These are phyloP conservation scores for Encarsia formosa DNA, from an alignment of 2,888 invertebrate species.

Conservation along the genomic window DNA sequence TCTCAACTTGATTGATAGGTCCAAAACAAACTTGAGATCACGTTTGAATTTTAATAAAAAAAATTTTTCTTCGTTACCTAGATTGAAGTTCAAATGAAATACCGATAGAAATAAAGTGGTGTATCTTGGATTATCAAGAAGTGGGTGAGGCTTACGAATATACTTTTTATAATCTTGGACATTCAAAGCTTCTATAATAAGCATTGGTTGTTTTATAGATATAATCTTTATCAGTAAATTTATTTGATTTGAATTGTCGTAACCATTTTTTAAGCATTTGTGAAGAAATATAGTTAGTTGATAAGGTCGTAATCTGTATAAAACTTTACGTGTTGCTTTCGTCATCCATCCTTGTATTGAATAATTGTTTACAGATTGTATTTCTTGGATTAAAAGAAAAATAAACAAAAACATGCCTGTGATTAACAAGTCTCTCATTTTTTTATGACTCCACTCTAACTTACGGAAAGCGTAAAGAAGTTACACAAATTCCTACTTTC, in stretches of 20 bases:
- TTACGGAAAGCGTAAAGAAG: too few relatives aligned
- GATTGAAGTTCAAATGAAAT: neutral
- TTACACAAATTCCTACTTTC: too few relatives aligned
- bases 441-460: too few relatives aligned
- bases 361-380: too few relatives aligned
- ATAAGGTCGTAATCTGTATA: neutral
- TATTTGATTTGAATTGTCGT: neutral
- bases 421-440: too few relatives aligned
- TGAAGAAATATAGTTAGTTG: constrained; percentile 1
- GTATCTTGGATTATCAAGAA: neutral
- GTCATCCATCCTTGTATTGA: too few relatives aligned
- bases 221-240: neutral
- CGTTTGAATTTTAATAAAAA: neutral
- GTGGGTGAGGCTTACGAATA: too few relatives aligned
- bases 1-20: constrained; percentile 2
- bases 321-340: too few relatives aligned
- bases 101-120: constrained; percentile 4
- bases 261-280: neutral
- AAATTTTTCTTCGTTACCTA: neutral
- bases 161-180: neutral
- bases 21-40: neutral
- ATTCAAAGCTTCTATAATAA: neutral
- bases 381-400: too few relatives aligned
- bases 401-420: too few relatives aligned
- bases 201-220: neutral